These are phyloP conservation scores for Monopterus albus DNA, from an alignment of 2,113 vertebrate species.

Conservation along the genomic window DNA sequence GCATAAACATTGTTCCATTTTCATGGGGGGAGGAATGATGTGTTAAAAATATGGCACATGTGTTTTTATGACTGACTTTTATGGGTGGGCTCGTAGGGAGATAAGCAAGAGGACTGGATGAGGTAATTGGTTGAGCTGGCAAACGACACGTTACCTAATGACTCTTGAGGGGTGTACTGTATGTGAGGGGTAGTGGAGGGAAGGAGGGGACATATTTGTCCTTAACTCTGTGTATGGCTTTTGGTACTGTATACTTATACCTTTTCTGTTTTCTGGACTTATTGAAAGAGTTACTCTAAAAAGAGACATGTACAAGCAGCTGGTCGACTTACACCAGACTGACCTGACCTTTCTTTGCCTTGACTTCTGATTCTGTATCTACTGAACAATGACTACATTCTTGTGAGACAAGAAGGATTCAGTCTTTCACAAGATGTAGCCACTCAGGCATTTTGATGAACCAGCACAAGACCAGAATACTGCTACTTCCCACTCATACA, in stretches of 20 bases:
- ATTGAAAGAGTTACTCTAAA: background rate
- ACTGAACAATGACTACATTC: slow-evolving; percentile 32
- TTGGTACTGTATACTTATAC: background rate
- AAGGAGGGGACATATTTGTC: background rate
- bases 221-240: background rate
- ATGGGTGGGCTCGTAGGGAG: slow-evolving; percentile 37
- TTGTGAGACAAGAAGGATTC: slow-evolving; percentile 38
- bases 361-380: background rate
- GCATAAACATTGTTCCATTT: slow-evolving; percentile 2
- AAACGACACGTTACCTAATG: slow-evolving; percentile 44
- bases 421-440: slow-evolving; percentile 22
- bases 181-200: background rate
- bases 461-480: slow-evolving; percentile 30
- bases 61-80: slow-evolving; percentile 53
- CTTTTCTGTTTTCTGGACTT: background rate
- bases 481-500: slow-evolving; percentile 13
- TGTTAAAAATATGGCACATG: slow-evolving; percentile 33
- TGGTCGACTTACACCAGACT: background rate
- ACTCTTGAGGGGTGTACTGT: background rate
- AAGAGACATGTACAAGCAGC: background rate
- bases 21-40: background rate
- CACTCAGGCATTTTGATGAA: slow-evolving; percentile 56
- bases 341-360: background rate
- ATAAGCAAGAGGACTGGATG: slow-evolving; percentile 43
- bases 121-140: slow-evolving; percentile 51